phyloP scores from a whole-genome alignment of 2,888 invertebrate genomes.

The Hetaerina titia region DNA sequence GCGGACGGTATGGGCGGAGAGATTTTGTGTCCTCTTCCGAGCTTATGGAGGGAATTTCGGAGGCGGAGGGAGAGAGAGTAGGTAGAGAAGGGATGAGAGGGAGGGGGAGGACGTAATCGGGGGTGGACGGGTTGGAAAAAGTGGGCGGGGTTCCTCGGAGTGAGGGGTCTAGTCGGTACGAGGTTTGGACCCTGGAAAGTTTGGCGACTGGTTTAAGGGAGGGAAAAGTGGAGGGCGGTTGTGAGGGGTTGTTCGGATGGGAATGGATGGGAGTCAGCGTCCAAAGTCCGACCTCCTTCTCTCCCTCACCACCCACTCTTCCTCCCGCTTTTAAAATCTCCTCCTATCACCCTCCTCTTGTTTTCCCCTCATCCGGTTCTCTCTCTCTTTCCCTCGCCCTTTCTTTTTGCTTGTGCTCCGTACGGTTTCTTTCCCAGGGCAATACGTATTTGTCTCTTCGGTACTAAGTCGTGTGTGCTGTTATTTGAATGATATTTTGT shows the following conservation, averaged over 20 bases:
- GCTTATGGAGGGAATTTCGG: slow-evolving; percentile 54
- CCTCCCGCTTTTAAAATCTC: slow-evolving; percentile 37
- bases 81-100: neutral
- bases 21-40: slow-evolving; percentile 63
- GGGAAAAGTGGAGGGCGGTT: slow-evolving; percentile 44
- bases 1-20: slow-evolving; percentile 26
- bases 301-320: slow-evolving; percentile 10
- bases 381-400: neutral
- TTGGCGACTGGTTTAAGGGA: slow-evolving; percentile 62
- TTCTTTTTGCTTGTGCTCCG: neutral
- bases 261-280: slow-evolving; percentile 61
- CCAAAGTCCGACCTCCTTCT: slow-evolving; percentile 29
- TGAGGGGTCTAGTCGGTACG: slow-evolving; percentile 32
- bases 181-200: slow-evolving; percentile 63
- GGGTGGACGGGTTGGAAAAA: slow-evolving; percentile 44
- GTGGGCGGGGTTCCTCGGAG: neutral
- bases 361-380: slow-evolving; percentile 6
- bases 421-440: neutral
- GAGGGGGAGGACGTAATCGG: slow-evolving; percentile 41
- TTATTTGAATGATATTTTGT: neutral
- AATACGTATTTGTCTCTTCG: no score
- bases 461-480: no score
- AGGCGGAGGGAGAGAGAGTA: neutral
- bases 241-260: slow-evolving; percentile 50
- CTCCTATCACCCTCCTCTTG: neutral